These are phyloP conservation scores for Recurvirostra avosetta DNA, from an alignment of 2,113 vertebrate genomes.

Conservation along the genomic window DNA sequence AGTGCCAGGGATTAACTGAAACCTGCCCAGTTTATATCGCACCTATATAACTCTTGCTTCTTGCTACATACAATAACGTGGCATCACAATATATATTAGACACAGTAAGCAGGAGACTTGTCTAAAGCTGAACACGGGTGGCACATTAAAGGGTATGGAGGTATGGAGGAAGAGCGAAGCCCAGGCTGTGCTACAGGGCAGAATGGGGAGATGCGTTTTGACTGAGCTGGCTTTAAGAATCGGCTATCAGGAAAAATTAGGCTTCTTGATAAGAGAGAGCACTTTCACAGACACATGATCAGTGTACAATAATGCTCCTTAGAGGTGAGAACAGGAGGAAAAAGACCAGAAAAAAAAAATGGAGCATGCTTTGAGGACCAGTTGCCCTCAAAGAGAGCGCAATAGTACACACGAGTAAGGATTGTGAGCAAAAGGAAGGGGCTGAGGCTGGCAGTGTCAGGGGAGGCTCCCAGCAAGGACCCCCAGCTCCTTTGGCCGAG, in stretches of 20 bases:
- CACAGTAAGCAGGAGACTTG: not conserved
- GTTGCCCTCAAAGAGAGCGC: not conserved
- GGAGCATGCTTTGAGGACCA: not conserved
- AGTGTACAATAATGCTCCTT: not conserved
- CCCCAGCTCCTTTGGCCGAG: rapidly evolving
- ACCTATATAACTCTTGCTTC: not conserved
- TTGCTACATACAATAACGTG: not conserved
- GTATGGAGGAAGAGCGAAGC: not conserved
- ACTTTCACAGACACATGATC: rapidly evolving
- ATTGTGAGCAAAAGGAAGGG: not conserved
- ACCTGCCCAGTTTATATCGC: not conserved
- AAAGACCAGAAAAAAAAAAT: not conserved
- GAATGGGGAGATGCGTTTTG: not conserved
- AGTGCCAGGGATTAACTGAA: not conserved
- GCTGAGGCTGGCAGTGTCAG: not conserved
- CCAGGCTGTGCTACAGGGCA: not conserved
- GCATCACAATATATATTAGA: not conserved
- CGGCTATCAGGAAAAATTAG: not conserved
- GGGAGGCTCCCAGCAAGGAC: not conserved
- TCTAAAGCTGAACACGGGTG: not conserved
- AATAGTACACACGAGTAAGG: rapidly evolving
- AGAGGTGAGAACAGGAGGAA: not conserved
- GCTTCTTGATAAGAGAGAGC: not conserved
- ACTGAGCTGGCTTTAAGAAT: not conserved
- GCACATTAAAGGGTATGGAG: not conserved